Evolutionary conservation across 1,140 invertebrate genomes (phyloP).

Genomic region (Gryon sp.): DNA sequence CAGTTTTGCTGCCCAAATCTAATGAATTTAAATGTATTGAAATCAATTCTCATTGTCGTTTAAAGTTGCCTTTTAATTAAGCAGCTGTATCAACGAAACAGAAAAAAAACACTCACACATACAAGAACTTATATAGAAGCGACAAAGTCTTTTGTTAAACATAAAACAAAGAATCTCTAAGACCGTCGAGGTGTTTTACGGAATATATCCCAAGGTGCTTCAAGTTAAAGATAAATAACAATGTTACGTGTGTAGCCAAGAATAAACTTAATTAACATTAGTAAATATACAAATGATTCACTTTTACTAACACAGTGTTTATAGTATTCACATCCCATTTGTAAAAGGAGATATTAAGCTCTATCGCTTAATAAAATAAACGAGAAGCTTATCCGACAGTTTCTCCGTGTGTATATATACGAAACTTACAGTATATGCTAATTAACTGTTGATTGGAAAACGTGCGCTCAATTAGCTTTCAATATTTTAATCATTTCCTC

Average conservation of each 20-base stretch:
- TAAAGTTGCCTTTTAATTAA: background rate
- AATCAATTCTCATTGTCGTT: slow-evolving; percentile 6
- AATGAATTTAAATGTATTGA: slow-evolving; percentile 23
- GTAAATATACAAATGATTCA: background rate
- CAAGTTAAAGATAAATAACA: slow-evolving; percentile 10
- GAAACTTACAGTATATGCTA: no score
- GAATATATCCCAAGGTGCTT: background rate
- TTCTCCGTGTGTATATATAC: no score
- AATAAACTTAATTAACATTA: slow-evolving; percentile 13
- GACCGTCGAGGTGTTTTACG: slow-evolving; percentile 2
- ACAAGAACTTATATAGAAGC: background rate
- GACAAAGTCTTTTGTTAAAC: slow-evolving; percentile 9
- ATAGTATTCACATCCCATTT: no score
- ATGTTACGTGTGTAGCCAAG: slow-evolving; percentile 6
- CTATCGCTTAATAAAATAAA: no score
- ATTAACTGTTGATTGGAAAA: no score
- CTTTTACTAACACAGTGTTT: no score
- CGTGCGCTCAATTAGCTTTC: no score
- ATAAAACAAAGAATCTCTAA: slow-evolving; percentile 11
- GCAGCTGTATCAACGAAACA: background rate
- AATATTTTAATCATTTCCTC: no score
- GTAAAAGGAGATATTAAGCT: no score
- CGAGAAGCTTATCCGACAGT: no score
- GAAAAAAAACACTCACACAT: background rate
- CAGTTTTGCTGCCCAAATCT: background rate